Percentiles rank a stretch among this genome's conserved stretches.
These are phyloP conservation scores for Semicossyphus pulcher DNA, from an alignment of 2,113 vertebrate genomes.

Conservation along the genomic window DNA sequence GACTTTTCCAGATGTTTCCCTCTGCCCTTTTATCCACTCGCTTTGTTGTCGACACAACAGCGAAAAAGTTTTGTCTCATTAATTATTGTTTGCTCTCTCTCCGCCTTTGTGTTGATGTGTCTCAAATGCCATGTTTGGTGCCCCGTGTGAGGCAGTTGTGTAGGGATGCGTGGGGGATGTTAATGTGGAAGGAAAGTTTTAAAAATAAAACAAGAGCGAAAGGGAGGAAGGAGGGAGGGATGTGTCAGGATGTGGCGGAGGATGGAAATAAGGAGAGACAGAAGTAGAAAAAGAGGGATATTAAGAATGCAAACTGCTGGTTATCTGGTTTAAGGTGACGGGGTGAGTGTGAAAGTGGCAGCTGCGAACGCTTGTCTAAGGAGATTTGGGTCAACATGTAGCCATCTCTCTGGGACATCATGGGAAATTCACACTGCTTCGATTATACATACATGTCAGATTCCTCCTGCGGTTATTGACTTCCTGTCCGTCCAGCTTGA, in stretches of 20 bases:
- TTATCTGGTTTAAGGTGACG: slow-evolving; percentile 41
- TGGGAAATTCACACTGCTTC: slow-evolving; percentile 32
- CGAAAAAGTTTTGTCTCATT: slow-evolving; percentile 70
- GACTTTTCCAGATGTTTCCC: slow-evolving; percentile 76
- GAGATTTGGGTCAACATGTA: slow-evolving; percentile 70
- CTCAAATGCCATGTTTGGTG: slow-evolving; percentile 50
- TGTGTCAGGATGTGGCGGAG: slow-evolving; percentile 22
- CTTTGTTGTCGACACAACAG: slow-evolving; percentile 69
- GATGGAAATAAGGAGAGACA: slow-evolving; percentile 33
- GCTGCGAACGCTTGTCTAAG: slow-evolving; percentile 59
- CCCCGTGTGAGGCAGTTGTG: slow-evolving; percentile 5
- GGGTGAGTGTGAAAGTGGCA: slow-evolving; percentile 59
- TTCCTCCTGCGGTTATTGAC: slow-evolving; percentile 61
- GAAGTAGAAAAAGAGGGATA: slow-evolving; percentile 21
- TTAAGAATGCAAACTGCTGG: slow-evolving; percentile 48
- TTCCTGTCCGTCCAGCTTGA: slow-evolving; percentile 49
- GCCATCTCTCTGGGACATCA: slow-evolving; percentile 43
- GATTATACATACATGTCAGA: slow-evolving; percentile 42
- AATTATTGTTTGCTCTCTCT: slow-evolving; percentile 64
- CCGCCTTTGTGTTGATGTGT: slow-evolving; percentile 40
- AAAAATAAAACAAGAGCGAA: not conserved
- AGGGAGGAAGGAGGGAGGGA: not conserved
- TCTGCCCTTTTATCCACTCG: slow-evolving; percentile 51
- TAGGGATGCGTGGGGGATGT: not conserved
- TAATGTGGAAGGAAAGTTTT: slow-evolving; percentile 4